A percentile compares a stretch with the other conserved stretches of the same genome.
These are phyloP conservation scores for Odontothrips loti DNA, from an alignment of 2,888 invertebrate genomes.

Conservation along the genomic window DNA sequence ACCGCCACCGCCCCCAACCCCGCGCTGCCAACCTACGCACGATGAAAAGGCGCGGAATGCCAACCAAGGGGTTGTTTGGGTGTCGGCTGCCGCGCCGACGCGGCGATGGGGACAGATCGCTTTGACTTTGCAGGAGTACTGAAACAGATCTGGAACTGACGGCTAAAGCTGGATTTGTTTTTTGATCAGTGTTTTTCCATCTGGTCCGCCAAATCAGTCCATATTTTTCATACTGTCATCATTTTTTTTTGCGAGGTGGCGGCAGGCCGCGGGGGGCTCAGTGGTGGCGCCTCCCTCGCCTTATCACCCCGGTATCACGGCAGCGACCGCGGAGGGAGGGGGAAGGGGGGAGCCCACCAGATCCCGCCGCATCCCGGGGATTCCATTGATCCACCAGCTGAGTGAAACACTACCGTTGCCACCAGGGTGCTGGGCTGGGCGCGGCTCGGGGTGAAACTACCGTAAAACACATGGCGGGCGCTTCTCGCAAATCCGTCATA, in stretches of 20 bases:
- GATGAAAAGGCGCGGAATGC: not conserved
- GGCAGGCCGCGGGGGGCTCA: too few species aligned
- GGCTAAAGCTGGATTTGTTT: too few species aligned
- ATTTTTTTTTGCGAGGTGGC: too few species aligned
- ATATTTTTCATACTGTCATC: too few species aligned
- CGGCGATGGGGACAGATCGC: not conserved
- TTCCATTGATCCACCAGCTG: not conserved
- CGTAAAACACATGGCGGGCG: too few species aligned
- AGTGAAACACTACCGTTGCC: not conserved
- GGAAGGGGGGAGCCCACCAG: not conserved
- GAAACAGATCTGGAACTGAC: too few species aligned
- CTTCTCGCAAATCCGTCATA: too few species aligned
- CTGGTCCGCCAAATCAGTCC: too few species aligned
- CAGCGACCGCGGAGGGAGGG: not conserved
- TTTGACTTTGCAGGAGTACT: too few species aligned
- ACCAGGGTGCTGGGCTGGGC: not conserved
- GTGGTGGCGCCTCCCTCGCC: too few species aligned
- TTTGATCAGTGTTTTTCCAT: too few species aligned
- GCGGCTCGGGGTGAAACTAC: not conserved
- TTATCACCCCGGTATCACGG: too few species aligned
- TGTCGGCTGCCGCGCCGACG: not conserved
- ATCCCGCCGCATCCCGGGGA: not conserved
- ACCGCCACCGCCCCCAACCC: not conserved
- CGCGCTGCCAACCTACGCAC: slow-evolving; percentile 6
- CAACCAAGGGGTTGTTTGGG: slow-evolving; percentile 12